Percentiles rank a stretch among this genome's conserved stretches.
Conservation (phyloP, 2,113 vertebrate genomes). For the Dissostichus mawsoni region DNA sequence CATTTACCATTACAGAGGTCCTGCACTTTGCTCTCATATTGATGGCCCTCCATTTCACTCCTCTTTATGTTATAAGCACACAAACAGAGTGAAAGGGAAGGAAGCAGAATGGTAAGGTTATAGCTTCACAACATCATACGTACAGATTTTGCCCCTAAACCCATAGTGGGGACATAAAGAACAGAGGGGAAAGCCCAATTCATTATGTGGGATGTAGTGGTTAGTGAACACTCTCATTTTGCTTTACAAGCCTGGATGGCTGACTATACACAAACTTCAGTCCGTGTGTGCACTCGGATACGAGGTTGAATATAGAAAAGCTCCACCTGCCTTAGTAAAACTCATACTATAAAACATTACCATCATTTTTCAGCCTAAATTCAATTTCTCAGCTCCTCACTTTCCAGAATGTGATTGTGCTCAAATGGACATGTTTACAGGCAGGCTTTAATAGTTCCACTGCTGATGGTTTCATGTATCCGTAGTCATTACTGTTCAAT, state of each 20-base stretch:
- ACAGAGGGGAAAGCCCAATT: background rate
- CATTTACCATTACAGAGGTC: background rate
- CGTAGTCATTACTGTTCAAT: conserved; percentile 65
- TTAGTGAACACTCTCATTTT: conserved; percentile 18
- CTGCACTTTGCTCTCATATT: background rate
- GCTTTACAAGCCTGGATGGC: background rate
- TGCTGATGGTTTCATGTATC: conserved; percentile 60
- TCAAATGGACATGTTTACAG: conserved; percentile 67
- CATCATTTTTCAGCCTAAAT: conserved; percentile 39
- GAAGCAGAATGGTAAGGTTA: background rate
- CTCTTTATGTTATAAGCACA: background rate
- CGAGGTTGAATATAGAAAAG: background rate
- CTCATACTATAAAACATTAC: conserved; percentile 21
- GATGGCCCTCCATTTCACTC: background rate
- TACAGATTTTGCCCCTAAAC: background rate
- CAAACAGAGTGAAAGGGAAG: background rate
- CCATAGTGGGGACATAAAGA: conserved; percentile 10
- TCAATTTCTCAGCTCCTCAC: conserved; percentile 40
- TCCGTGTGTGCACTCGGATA: background rate
- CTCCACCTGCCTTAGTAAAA: background rate
- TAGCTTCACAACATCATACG: background rate
- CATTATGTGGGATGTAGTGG: background rate
- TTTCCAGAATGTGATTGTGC: conserved; percentile 49
- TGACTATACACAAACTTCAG: conserved; percentile 15
- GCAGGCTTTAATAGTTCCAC: conserved; percentile 52